These are phyloP conservation scores for Vollenhovia emeryi DNA, from an alignment of 1,140 invertebrate genomes.

Conservation along the genomic window DNA sequence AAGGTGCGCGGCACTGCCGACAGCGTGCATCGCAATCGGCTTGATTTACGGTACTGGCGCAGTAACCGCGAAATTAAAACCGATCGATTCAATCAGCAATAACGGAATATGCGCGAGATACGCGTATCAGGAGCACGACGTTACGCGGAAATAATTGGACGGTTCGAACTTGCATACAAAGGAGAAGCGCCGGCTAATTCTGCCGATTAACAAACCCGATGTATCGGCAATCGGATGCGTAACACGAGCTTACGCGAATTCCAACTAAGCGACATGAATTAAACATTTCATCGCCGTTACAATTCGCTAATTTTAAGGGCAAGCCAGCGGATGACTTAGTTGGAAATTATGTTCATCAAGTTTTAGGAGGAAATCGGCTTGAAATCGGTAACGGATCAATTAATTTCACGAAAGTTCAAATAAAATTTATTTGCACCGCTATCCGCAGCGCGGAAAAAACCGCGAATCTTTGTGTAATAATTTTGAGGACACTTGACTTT, in stretches of 20 bases:
- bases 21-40: conserved; percentile 15
- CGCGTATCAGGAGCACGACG: conserved; percentile 33
- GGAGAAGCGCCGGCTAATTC: conserved; percentile 36
- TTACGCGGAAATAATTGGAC: conserved; percentile 58
- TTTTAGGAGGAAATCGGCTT: background rate
- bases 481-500: background rate
- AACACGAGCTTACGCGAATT: conserved; percentile 36
- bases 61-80: conserved; percentile 65
- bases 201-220: conserved; percentile 57
- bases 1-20: conserved; percentile 3
- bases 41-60: conserved; percentile 58
- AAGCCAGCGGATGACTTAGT: background rate
- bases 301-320: conserved; percentile 31
- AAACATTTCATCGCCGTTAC: conserved; percentile 26
- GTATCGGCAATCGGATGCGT: conserved; percentile 42
- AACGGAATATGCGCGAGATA: conserved; percentile 65
- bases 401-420: background rate
- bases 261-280: conserved; percentile 41
- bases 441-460: background rate
- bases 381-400: background rate
- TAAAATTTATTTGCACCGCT: background rate
- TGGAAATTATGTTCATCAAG: background rate
- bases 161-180: conserved; percentile 50
- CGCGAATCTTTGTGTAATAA: background rate
- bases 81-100: conserved; percentile 81